Percentiles rank a stretch among this genome's conserved stretches.
Conservation (phyloP, 37 sponge, comb jelly and placozoan genomes). For the Hormiphora californensis region DNA sequence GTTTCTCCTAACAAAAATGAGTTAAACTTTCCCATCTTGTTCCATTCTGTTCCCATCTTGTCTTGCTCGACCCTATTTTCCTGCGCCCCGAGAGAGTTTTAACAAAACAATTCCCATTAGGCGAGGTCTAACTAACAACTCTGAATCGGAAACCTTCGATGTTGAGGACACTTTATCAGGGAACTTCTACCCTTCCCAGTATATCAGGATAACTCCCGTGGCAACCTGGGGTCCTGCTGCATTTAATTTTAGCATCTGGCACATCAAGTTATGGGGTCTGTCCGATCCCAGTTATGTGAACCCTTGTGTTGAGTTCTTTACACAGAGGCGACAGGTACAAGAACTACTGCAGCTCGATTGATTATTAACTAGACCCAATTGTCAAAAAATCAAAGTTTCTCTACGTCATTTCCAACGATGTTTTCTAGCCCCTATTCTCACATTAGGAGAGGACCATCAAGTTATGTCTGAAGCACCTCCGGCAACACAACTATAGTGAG, state of each 20-base stretch:
- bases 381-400: not conserved
- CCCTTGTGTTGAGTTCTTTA: constrained; percentile 51
- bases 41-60: no score
- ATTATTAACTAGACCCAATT: no score
- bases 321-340: constrained; percentile 43
- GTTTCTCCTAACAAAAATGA: no score
- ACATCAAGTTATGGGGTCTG: constrained; percentile 63
- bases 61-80: not conserved
- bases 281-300: constrained; percentile 53
- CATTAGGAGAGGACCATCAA: constrained; percentile 59
- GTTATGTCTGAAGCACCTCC: constrained; percentile 79
- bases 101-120: not conserved
- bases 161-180: constrained; percentile 57
- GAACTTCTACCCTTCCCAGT: constrained; percentile 59
- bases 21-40: no score
- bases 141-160: constrained; percentile 59
- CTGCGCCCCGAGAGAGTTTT: not conserved
- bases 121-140: constrained; percentile 62
- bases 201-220: constrained; percentile 69
- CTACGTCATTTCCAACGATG: not conserved
- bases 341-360: no score
- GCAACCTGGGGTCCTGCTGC: constrained; percentile 65
- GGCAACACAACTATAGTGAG: constrained; percentile 74
- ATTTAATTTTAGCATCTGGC: constrained; percentile 83
- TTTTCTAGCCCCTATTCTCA: not conserved